These are phyloP conservation scores for Bathynomus jamesi DNA, from an alignment of 1,140 invertebrate species.

Conservation along the genomic window DNA sequence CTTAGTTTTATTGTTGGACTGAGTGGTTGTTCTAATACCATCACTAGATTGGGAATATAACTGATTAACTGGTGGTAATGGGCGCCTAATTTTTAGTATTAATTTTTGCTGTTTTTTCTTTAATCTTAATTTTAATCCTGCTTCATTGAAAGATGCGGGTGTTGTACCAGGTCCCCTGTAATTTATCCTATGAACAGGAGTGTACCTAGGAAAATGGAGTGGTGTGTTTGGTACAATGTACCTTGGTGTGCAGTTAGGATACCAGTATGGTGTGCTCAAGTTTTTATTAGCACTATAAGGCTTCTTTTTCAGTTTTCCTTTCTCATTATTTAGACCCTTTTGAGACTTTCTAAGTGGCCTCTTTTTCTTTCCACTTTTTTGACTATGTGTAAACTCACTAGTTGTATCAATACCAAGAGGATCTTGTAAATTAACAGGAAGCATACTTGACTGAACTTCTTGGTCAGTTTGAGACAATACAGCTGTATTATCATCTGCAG, in stretches of 20 bases:
- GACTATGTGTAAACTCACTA: not conserved
- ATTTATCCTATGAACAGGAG: conserved; percentile 11
- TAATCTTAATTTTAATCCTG: not conserved
- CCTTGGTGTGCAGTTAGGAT: too few relatives aligned
- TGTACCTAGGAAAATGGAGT: conserved; percentile 1
- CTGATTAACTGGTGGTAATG: not conserved
- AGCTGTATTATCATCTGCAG: not conserved
- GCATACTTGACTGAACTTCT: too few relatives aligned
- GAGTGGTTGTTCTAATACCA: too few relatives aligned
- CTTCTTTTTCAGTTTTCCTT: too few relatives aligned
- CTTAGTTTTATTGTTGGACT: too few relatives aligned
- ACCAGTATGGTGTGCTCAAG: too few relatives aligned
- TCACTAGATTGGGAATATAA: too few relatives aligned
- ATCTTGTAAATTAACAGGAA: not conserved
- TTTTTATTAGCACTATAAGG: too few relatives aligned
- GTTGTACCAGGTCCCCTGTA: conserved; percentile 10
- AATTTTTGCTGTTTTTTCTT: not conserved
- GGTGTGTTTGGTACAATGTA: not conserved
- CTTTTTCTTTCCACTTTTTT: not conserved
- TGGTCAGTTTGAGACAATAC: not conserved
- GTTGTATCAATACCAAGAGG: not conserved
- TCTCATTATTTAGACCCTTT: too few relatives aligned
- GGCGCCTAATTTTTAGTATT: not conserved
- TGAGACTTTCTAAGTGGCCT: too few relatives aligned
- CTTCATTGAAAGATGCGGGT: not conserved